Base-by-base conservation (phyloP, 2,113 vertebrate species). In the Calypte anna region DNA sequence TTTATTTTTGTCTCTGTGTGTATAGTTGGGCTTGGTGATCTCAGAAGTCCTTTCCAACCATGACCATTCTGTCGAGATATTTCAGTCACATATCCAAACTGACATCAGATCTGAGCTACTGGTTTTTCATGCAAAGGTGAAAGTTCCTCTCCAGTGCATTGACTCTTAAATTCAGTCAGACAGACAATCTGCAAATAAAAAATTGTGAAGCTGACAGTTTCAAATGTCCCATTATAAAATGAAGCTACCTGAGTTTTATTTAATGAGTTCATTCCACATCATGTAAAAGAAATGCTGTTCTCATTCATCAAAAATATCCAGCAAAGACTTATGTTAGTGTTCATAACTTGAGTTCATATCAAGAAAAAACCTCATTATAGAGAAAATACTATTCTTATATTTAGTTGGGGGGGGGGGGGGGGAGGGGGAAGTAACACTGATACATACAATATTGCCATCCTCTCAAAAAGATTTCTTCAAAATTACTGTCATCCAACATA, bases 401-500 rank as follows among this genome's bases (percentile, higher is more conserved):
- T 91, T 82, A 82, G 27, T 3, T 69, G 9, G 5, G 33, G 36
- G 90, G 77, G 69, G 40, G 40, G 40, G 40, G 33, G 36, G 90
- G 77, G 69, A 11, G 40, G 40, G 40, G 61, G 81, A 90, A 78
- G 21, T 19, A 77, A 33, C 48, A 57, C 9, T 54, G 24, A 78
- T 11, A 23, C 53, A 80, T 20, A 80, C 2, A 86, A 70, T 55
- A 67, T 59, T 80, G 40, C 33, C 38, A 53, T 50, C 23, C 67
- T 80, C 23, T 91, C 38, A 10, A 78, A 88, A 93, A 88, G 31
- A 57, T 58, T 6, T 67, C 91, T 95, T 93, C 48, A 83, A 92
- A 93, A 95, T 82, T 53, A 86, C 12, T 93, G 72, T 91, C 68
- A 88, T 74, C 38, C 67, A 38, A 94, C 85, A 91, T 91, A 76